phyloP scores from a whole-genome alignment of 1,140 invertebrate species.

The Drosophila biarmipes region DNA sequence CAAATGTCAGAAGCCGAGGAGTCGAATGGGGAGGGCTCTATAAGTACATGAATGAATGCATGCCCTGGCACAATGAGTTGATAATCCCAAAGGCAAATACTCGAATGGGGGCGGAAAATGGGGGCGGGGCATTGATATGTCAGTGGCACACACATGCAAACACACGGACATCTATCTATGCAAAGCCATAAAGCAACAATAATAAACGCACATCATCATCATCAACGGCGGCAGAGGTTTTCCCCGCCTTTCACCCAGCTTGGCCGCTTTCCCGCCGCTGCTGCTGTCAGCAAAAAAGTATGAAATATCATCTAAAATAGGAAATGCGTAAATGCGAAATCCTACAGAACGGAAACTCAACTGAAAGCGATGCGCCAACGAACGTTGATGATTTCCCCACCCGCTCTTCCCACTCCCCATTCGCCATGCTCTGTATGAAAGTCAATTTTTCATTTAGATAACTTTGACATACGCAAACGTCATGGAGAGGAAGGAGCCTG shows the following conservation, averaged over 20 bases:
- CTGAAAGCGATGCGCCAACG: conserved; percentile 66
- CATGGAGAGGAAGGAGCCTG: conserved; percentile 48
- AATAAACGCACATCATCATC: conserved; percentile 82
- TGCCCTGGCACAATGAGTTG: conserved; percentile 71
- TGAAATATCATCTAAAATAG: conserved; percentile 82
- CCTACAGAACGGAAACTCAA: conserved; percentile 78
- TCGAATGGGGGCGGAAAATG: conserved; percentile 1
- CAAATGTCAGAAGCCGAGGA: conserved; percentile 48
- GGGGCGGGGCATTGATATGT: conserved; percentile 18
- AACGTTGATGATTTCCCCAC: conserved; percentile 57
- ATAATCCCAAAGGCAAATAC: conserved; percentile 74
- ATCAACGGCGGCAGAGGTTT: conserved; percentile 26
- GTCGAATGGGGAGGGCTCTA: conserved; percentile 15
- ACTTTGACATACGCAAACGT: conserved; percentile 83
- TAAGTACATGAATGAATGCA: conserved; percentile 33
- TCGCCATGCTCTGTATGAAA: conserved; percentile 64
- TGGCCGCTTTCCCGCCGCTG: conserved; percentile 10
- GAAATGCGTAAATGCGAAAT: conserved; percentile 83
- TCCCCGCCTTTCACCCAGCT: conserved; percentile 2
- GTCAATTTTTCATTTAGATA: conserved; percentile 83
- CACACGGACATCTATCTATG: conserved; percentile 59
- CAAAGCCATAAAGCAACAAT: conserved; percentile 81
- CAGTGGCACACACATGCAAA: conserved; percentile 38
- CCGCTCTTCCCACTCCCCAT: conserved; percentile 5
- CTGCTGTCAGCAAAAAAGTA: conserved; percentile 78